Conservation (phyloP, 2,888 invertebrate species). For the Caenorhabditis panamensis region DNA sequence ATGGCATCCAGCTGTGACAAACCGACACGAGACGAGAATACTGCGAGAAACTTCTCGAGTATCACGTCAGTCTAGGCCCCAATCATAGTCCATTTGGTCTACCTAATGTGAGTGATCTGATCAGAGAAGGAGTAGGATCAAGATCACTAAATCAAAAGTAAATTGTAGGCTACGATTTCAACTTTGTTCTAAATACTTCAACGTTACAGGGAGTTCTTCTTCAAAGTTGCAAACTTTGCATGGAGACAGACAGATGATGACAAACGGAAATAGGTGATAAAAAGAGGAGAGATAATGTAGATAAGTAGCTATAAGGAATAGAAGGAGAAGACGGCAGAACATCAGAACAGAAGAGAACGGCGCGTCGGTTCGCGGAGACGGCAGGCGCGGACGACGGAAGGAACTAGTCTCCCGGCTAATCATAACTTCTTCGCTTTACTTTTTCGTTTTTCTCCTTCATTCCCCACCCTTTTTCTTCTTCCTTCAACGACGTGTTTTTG, state of each 20-base stretch:
- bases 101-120: neutral
- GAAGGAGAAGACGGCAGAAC: neutral
- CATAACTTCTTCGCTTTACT: slow-evolving; percentile 42
- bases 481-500: slow-evolving; percentile 24
- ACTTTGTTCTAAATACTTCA: too few relatives aligned
- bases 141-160: slow-evolving; percentile 9
- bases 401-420: slow-evolving; percentile 51
- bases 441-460: slow-evolving; percentile 22
- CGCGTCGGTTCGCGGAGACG: slow-evolving; percentile 16
- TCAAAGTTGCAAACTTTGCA: slow-evolving; percentile 4
- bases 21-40: too few relatives aligned
- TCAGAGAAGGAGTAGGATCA: slow-evolving; percentile 3
- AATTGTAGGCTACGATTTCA: slow-evolving; percentile 17
- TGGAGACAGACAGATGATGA: too few relatives aligned
- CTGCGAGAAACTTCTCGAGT: neutral
- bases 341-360: neutral
- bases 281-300: neutral
- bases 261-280: neutral
- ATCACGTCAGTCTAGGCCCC: neutral
- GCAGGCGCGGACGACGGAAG: slow-evolving; percentile 18
- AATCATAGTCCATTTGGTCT: neutral
- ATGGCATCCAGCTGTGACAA: neutral
- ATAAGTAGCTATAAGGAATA: slow-evolving; percentile 1
- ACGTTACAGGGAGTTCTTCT: too few relatives aligned
- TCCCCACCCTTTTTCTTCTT: slow-evolving; percentile 10